Base-by-base conservation (phyloP, 2,888 invertebrate genomes). In the Drosophila putrida region DNA sequence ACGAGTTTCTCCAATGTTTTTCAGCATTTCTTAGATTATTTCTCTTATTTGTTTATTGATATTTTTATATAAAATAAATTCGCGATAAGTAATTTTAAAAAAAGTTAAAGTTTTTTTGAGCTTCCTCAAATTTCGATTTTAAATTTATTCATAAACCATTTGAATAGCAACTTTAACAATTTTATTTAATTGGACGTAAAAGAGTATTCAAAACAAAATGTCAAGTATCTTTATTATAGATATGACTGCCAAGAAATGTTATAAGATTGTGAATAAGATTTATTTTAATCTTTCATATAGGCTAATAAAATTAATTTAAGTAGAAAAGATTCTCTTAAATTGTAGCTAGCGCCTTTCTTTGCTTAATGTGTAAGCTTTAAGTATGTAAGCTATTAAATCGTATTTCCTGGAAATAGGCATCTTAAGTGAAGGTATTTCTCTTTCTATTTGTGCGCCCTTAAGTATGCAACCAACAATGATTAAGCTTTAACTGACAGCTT, bases 361-460 rank as follows among this genome's bases (percentile, higher is more conserved):
- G 4, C 6, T 41, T 33, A 50, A 11, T 20, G 15, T 50, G 11
- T 41, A 4, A 39, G 13, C 49, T 39, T 25, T 39, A 4, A 25
- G 10, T 2, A 31, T 36, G 36, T 54, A 27, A 46, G 36, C 25
- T 53, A 38, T 47, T 38, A 15, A 46, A 27, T 5, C 39, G 28
- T n/a, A 27, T 41, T 39, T 59, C 46, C 46, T 46, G 35, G 13
- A 53, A 51, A 39, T 53, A 47, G 41, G 41, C 60, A 60, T 35
- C 33, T 41, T 51, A 50, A 33, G 27, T 10, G 51, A 43, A 43
- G 51, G 9, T 27, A 43, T 43, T 50, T 43, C 8, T 25, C 11
- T 39, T 41, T n/a, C 9, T 15, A 33, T 57, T 27, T 44, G 4
- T 44, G 50, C 36, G 49, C 54, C 39, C 35, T 4, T 25, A 62